phyloP scores from a whole-genome alignment of 2,113 vertebrate species.

The Cricetomys ansorgei region DNA sequence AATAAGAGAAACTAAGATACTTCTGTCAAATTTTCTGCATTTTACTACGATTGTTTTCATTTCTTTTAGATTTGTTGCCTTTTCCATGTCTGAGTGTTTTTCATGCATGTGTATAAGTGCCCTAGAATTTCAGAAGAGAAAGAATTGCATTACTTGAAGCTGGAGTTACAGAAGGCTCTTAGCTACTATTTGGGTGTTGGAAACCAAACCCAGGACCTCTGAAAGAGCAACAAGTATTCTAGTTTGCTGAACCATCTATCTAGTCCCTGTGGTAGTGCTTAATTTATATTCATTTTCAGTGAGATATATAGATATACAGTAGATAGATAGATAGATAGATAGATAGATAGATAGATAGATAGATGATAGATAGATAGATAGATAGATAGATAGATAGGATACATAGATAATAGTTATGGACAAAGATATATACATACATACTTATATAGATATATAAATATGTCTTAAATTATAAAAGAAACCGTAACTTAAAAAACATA shows the following conservation, averaged over 20 bases:
- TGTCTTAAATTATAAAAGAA: neutral
- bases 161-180: neutral
- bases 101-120: neutral
- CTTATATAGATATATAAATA: neutral
- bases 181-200: neutral
- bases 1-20: neutral
- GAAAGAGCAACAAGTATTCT: neutral
- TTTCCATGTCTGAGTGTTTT: neutral
- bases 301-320: neutral
- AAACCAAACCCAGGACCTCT: neutral
- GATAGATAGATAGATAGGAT: no score
- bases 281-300: neutral
- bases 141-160: neutral
- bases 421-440: neutral
- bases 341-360: neutral
- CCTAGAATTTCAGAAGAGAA: neutral
- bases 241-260: neutral
- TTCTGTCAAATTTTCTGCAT: neutral
- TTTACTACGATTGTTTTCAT: neutral
- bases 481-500: neutral
- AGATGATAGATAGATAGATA: neutral
- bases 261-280: neutral
- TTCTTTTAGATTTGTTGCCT: neutral
- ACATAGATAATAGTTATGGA: neutral
- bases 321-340: neutral